These are phyloP conservation scores for Acromyrmex charruanus DNA, from an alignment of 1,140 invertebrate genomes.

Conservation along the genomic window DNA sequence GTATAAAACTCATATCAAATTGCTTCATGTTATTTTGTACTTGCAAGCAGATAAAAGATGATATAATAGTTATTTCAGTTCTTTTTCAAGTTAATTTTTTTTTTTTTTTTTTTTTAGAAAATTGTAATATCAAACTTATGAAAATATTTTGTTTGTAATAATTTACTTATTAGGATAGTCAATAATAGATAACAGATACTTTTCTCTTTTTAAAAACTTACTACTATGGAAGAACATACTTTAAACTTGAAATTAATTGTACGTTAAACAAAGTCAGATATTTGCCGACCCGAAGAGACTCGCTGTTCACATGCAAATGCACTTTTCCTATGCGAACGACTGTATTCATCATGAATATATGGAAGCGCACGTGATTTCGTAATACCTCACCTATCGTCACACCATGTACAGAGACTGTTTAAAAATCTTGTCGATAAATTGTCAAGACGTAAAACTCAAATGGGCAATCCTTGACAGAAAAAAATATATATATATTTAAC, in stretches of 20 bases:
- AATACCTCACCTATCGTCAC: conserved; percentile 36
- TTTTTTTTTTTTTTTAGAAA: not conserved
- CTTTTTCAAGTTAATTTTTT: not conserved
- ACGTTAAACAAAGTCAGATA: conserved; percentile 29
- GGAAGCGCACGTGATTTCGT: conserved; percentile 39
- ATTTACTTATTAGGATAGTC: not conserved
- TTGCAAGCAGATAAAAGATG: not conserved
- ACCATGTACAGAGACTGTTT: conserved; percentile 11
- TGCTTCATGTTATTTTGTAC: not conserved
- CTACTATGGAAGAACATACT: not conserved
- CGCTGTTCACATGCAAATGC: conserved; percentile 69
- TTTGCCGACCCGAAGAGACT: conserved; percentile 54
- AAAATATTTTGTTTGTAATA: conserved; percentile 2
- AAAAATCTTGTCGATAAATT: not conserved
- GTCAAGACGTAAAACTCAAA: not conserved
- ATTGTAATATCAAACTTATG: not conserved
- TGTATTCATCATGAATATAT: conserved; percentile 71
- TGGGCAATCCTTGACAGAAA: not conserved
- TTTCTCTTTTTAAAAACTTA: not conserved
- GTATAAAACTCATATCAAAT: not conserved
- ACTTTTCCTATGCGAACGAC: conserved; percentile 44
- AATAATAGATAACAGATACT: not conserved
- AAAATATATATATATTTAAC: not conserved
- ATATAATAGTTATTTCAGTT: not conserved
- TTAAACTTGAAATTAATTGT: conserved; percentile 46